These are phyloP conservation scores for Euclidia mi DNA, from an alignment of 2,888 invertebrate species.

Conservation along the genomic window DNA sequence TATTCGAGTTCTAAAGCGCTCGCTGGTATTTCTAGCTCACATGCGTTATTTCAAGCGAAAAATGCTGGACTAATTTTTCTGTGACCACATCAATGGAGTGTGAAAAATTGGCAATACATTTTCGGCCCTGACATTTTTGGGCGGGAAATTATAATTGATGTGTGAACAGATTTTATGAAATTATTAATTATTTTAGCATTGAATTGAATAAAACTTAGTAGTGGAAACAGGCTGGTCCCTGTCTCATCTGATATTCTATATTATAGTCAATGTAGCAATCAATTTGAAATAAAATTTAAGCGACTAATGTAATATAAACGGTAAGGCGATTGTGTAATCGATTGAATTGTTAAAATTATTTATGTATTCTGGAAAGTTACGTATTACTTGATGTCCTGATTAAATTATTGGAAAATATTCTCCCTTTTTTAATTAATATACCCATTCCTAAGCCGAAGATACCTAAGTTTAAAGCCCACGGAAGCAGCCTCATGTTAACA, in stretches of 20 bases:
- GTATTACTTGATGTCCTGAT: slow-evolving; percentile 88
- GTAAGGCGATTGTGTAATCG: slow-evolving; percentile 75
- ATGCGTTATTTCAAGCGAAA: slow-evolving; percentile 30
- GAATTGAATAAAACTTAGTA: slow-evolving; percentile 61
- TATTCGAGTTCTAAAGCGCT: slow-evolving; percentile 25
- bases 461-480: too few species aligned
- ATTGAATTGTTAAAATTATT: slow-evolving; percentile 87
- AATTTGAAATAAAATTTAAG: slow-evolving; percentile 58
- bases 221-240: slow-evolving; percentile 84
- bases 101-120: slow-evolving; percentile 8
- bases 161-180: slow-evolving; percentile 33
- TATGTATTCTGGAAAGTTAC: slow-evolving; percentile 87
- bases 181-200: slow-evolving; percentile 45
- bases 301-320: slow-evolving; percentile 63
- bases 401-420: slow-evolving; percentile 83
- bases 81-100: slow-evolving; percentile 27
- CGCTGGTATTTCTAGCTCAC: slow-evolving; percentile 28
- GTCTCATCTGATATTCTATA: slow-evolving; percentile 75
- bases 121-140: background rate
- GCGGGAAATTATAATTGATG: slow-evolving; percentile 23
- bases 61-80: slow-evolving; percentile 16
- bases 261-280: slow-evolving; percentile 63
- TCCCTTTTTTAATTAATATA: background rate
- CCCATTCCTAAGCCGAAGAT: too few species aligned
- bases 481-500: too few species aligned